Base-by-base conservation (phyloP, 53 echinoderm and acorn worm genomes). In the Henricia sp. region DNA sequence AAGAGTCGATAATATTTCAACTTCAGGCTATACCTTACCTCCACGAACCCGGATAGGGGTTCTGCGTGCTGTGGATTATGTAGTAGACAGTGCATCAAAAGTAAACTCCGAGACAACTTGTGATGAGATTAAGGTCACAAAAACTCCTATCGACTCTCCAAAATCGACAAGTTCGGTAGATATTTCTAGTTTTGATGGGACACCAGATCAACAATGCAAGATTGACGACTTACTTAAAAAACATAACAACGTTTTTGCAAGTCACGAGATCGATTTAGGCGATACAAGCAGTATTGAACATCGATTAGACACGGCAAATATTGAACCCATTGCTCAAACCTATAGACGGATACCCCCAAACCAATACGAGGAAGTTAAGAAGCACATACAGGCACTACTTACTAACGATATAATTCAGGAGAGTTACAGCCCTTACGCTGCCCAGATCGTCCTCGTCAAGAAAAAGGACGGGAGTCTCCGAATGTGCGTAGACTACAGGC, bases 391-490 rank as follows among this genome's bases (percentile, higher is more conserved):
- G 33, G 56, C 37, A 19, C 52, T 50, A 27, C 20, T 84, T 9
- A 17, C 27, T 42, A 53, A 23, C 77, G 85, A 1, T 76, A n/a
- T n/a, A n/a, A n/a, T n/a, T n/a, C n/a, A n/a, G n/a, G n/a, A n/a
- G n/a, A n/a, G n/a, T n/a, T n/a, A 72, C 2, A 90, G 91, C 48
- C 88, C 91, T 2, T 91, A 88, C 38, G 84, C 91, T 2, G 83
- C 91, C 2, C 88, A 74, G 0, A 85, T 88, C 12, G 89, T 89
- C 29, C 54, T 85, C 2, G 55, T 87, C 1, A 52, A 82, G 41
- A 85, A 88, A 68, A 74, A 85, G 30, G 92, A 89, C 57, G 89
- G 92, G 83, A 87, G n/a, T n/a, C n/a, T n/a, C n/a, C n/a, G n/a
- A n/a, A n/a, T n/a, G n/a, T n/a, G n/a, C n/a, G n/a, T n/a, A 0